Conservation (phyloP, 2,888 invertebrate species). For the Camptogramma bilineatum region DNA sequence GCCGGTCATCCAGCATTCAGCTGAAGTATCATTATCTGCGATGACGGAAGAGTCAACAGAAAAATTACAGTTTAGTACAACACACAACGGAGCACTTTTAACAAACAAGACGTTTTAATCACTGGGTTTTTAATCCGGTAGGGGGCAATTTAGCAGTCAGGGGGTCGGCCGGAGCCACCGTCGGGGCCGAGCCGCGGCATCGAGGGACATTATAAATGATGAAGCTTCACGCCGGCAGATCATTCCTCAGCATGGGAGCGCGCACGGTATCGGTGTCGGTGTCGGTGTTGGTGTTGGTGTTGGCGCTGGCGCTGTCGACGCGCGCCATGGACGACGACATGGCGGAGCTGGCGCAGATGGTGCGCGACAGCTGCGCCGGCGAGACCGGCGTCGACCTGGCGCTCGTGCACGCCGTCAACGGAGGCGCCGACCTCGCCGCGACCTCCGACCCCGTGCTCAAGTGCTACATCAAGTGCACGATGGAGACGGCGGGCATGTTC, state of each 20-base stretch:
- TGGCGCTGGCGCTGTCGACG: slow-evolving; percentile 28
- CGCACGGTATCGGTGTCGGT: slow-evolving; percentile 39
- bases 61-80: slow-evolving; percentile 46
- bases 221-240: background rate
- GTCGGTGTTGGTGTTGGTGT: slow-evolving; percentile 47
- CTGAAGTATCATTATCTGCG: slow-evolving; percentile 20
- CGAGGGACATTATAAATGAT: slow-evolving; percentile 12
- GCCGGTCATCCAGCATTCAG: slow-evolving; percentile 26
- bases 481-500: slow-evolving; percentile 80
- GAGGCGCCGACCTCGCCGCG: slow-evolving; percentile 58
- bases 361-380: slow-evolving; percentile 68
- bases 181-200: slow-evolving; percentile 32
- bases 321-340: slow-evolving; percentile 67
- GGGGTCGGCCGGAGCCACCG: slow-evolving; percentile 29
- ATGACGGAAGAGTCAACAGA: slow-evolving; percentile 30
- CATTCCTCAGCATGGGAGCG: background rate
- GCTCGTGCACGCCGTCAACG: slow-evolving; percentile 66
- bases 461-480: slow-evolving; percentile 77
- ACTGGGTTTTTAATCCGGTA: slow-evolving; percentile 38
- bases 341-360: slow-evolving; percentile 72
- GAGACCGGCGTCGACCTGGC: slow-evolving; percentile 68
- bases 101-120: slow-evolving; percentile 60
- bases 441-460: slow-evolving; percentile 65
- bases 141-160: slow-evolving; percentile 56
- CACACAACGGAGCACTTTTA: slow-evolving; percentile 40